These are phyloP conservation scores for Limnephilus lunatus DNA, from an alignment of 2,888 invertebrate genomes.

Conservation along the genomic window DNA sequence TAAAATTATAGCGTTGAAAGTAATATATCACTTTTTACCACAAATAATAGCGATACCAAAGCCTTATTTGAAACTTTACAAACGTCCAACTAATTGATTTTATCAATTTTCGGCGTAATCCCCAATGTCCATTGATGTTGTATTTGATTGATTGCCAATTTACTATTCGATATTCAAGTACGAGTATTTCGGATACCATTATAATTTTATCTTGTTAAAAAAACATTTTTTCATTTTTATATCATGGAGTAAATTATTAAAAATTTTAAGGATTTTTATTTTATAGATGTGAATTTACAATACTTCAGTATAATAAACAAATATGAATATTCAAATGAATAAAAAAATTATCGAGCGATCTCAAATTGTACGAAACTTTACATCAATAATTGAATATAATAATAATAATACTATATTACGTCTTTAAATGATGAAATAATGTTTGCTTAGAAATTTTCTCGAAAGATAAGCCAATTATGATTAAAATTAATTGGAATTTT, in stretches of 20 bases:
- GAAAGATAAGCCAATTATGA: background rate
- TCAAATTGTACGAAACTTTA: background rate
- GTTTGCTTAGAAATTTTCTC: background rate
- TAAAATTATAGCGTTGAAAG: background rate
- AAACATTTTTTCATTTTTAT: background rate
- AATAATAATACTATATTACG: background rate
- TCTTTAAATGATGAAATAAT: background rate
- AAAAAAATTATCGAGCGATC: background rate
- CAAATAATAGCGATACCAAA: background rate
- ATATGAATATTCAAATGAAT: background rate
- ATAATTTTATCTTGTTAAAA: background rate
- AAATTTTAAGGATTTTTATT: background rate
- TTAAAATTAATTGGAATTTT: background rate
- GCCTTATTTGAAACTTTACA: background rate
- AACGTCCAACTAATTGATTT: background rate
- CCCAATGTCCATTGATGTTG: background rate
- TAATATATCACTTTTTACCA: background rate
- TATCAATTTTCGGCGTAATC: background rate
- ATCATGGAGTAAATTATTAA: background rate
- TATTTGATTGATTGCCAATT: background rate
- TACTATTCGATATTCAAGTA: background rate
- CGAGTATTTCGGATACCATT: background rate
- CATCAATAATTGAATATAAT: background rate
- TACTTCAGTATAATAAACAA: background rate
- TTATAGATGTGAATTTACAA: background rate